Conservation (phyloP, 2,888 invertebrate species). For the Philhelius pedissequus region DNA sequence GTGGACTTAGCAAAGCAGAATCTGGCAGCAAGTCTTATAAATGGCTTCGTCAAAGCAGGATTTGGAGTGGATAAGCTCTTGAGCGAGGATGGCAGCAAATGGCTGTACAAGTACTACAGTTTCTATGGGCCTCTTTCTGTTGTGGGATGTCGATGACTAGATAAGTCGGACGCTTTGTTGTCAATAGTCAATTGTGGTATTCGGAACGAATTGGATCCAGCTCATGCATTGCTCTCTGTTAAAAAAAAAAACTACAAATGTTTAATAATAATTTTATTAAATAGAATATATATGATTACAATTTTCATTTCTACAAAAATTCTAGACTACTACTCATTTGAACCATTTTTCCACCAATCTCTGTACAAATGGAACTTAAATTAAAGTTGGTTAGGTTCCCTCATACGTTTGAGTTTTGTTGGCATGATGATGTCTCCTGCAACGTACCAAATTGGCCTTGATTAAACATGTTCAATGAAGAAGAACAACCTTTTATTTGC, state of each 20-base stretch:
- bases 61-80: no score
- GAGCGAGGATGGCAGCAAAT: no score
- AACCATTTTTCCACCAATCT: constrained; percentile 84
- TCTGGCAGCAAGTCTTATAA: no score
- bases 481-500: neutral
- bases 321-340: constrained; percentile 40
- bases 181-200: constrained; percentile 99
- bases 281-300: constrained; percentile 23
- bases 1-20: no score
- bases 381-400: constrained; percentile 86
- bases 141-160: no score
- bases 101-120: no score
- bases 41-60: no score
- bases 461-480: constrained; percentile 20
- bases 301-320: neutral
- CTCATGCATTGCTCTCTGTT: no score
- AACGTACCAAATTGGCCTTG: constrained; percentile 37
- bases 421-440: constrained; percentile 36
- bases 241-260: constrained; percentile 27
- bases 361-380: constrained; percentile 90
- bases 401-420: constrained; percentile 39
- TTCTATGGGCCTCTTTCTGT: no score
- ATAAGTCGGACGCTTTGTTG: no score
- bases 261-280: constrained; percentile 8
- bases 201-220: constrained; percentile 98